Evolutionary conservation across 2,888 invertebrate genomes (phyloP).

Genomic region (Spodoptera picta): DNA sequence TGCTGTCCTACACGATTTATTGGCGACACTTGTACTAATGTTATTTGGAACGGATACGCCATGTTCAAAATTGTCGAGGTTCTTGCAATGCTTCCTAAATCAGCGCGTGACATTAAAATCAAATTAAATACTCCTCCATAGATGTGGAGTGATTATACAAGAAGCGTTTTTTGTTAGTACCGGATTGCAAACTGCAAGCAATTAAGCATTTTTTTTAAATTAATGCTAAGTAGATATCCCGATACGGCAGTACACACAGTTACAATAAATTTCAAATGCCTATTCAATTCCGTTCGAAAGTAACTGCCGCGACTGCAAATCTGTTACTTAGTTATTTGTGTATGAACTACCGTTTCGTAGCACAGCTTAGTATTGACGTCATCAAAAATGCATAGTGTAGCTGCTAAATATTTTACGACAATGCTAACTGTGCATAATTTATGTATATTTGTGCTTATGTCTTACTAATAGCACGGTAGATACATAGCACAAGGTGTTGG

Average conservation of each 20-base stretch:
- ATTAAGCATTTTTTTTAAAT: constrained; percentile 5
- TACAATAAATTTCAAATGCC: background rate
- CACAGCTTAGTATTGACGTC: constrained; percentile 8
- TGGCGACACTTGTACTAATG: constrained; percentile 39
- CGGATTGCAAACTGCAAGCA: background rate
- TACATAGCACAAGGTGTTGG: constrained; percentile 38
- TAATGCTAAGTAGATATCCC: background rate
- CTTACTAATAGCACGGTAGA: constrained; percentile 21
- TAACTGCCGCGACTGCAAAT: background rate
- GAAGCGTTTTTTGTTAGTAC: constrained; percentile 10
- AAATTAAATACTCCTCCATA: constrained; percentile 25
- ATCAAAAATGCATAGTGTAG: constrained; percentile 25
- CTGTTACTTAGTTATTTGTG: constrained; percentile 2
- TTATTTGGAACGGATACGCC: constrained; percentile 42
- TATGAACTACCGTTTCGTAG: constrained; percentile 8
- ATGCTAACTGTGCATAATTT: constrained; percentile 40
- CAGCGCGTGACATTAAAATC: constrained; percentile 14
- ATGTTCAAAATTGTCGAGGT: constrained; percentile 28
- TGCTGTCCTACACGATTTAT: constrained; percentile 56
- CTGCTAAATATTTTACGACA: constrained; percentile 30
- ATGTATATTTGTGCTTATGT: constrained; percentile 31
- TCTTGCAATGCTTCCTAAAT: constrained; percentile 28
- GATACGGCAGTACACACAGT: too few species aligned
- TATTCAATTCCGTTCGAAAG: constrained; percentile 1
- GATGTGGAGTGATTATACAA: constrained; percentile 11